Evolutionary conservation across 2,113 vertebrate genomes (phyloP), one percentile per base, ranked within the genome.

Genomic region (Perognathus longimembris): DNA sequence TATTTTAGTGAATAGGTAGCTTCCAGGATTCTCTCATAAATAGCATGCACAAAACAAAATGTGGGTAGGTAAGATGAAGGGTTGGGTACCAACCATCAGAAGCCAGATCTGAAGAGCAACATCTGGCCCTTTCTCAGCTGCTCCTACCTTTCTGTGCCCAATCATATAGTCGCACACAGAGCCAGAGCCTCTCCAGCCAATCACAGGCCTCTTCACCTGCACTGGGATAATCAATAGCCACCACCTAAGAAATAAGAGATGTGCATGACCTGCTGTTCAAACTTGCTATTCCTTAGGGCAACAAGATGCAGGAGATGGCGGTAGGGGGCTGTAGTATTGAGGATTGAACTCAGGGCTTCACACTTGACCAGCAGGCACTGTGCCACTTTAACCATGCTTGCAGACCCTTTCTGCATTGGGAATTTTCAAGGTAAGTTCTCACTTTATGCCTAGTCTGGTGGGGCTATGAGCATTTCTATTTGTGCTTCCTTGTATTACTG

Each of bases 31-130:
- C 40, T 67, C n/a, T 54, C 18, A 7, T 54, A 83, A 18, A 90
- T 10, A 76, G 24, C 20, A 28, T 30, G 24, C 21, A 7, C 50
- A 69, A 63, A 74, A 54, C 1, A 3, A 67, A 80, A 24, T 40
- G 20, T 22, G 20, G 32, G 17, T 4, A 0, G 2, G 17, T 9
- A 2, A 9, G 61, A 15, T 0, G 22, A 40, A 5, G 6, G 1
- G 4, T 1, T 59, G 10, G 6, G 14, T 34, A 17, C 42, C 54
- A 61, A 69, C 26, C 40, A 14, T 64, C 54, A 34, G 66, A 75
- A 83, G 74, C 36, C 45, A 74, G 70, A 42, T 50, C n/a, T 66
- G 54, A 36, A 73, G 91, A 54, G 11, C 26, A 40, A 36, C 32
- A 32, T 36, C 10, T 34, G 15, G 0, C 24, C 80, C 70, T 40